Conservation (phyloP, 2,888 invertebrate species). For the Meganola albula region DNA sequence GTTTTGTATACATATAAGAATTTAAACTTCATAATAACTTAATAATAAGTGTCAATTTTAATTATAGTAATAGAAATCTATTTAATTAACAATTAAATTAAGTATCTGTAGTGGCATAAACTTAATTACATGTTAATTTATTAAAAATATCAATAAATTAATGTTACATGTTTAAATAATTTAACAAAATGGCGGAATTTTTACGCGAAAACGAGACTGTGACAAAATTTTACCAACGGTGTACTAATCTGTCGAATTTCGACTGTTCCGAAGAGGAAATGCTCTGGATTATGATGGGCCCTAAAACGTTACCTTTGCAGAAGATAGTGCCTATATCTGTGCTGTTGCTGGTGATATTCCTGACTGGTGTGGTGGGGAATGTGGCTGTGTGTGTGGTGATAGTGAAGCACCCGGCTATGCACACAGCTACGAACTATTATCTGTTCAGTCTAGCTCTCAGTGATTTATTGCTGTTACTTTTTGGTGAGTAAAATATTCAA, state of each 20-base stretch:
- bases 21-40: too few relatives aligned
- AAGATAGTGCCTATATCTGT: conserved; percentile 80
- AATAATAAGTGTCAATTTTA: too few relatives aligned
- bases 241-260: conserved; percentile 62
- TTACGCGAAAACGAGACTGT: conserved; percentile 48
- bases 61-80: too few relatives aligned
- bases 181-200: conserved; percentile 41
- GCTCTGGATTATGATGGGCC: conserved; percentile 78
- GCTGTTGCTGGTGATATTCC: conserved; percentile 85
- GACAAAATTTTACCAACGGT: conserved; percentile 48
- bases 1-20: too few relatives aligned
- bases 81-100: too few relatives aligned
- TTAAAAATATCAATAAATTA: too few relatives aligned
- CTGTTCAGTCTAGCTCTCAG: conserved; percentile 92
- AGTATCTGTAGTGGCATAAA: too few relatives aligned
- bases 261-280: conserved; percentile 80
- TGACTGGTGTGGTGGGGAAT: conserved; percentile 91
- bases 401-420: conserved; percentile 87
- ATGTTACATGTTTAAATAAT: too few relatives aligned
- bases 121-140: too few relatives aligned
- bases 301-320: conserved; percentile 76
- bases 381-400: conserved; percentile 91
- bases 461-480: conserved; percentile 86
- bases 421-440: conserved; percentile 95
- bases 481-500: conserved; percentile 83